Evolutionary conservation across 2,888 invertebrate species (phyloP).

Genomic region (Eremobia ochroleuca): DNA sequence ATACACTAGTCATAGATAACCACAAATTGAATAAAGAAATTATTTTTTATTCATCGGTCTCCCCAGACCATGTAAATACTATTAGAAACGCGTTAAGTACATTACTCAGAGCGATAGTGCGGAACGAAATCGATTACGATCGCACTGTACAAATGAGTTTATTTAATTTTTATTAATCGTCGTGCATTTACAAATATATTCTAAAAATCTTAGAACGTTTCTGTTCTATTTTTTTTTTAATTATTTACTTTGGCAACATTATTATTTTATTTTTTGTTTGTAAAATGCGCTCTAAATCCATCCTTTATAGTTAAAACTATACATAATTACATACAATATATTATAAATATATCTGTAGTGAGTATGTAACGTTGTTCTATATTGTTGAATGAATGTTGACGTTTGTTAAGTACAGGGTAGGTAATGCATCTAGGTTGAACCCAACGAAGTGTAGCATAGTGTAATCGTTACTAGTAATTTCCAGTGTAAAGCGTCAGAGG

Average conservation of each 20-base stretch:
- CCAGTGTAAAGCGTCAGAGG: slow-evolving; percentile 59
- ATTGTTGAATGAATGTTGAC: slow-evolving; percentile 78
- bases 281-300: slow-evolving; percentile 80
- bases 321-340: slow-evolving; percentile 63
- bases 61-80: slow-evolving; percentile 65
- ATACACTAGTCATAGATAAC: slow-evolving; percentile 80
- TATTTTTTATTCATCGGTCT: slow-evolving; percentile 65
- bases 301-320: slow-evolving; percentile 74
- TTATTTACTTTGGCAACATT: slow-evolving; percentile 42
- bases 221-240: slow-evolving; percentile 16
- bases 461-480: slow-evolving; percentile 59
- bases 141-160: slow-evolving; percentile 55
- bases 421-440: slow-evolving; percentile 82
- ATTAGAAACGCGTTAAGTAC: slow-evolving; percentile 57
- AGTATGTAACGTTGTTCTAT: slow-evolving; percentile 65
- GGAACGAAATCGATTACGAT: slow-evolving; percentile 41
- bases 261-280: slow-evolving; percentile 61
- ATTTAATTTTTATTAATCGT: slow-evolving; percentile 57
- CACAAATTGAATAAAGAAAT: slow-evolving; percentile 63
- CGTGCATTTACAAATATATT: slow-evolving; percentile 66
- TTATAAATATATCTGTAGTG: slow-evolving; percentile 68
- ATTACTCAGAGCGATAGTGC: slow-evolving; percentile 53
- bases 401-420: slow-evolving; percentile 85
- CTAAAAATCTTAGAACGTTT: slow-evolving; percentile 44
- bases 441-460: slow-evolving; percentile 81